A percentile compares a stretch with the other conserved stretches of the same genome.
Evolutionary conservation across 92 coral and sea anemone species (phyloP).

Genomic region (Anthopleura xanthogrammica): DNA sequence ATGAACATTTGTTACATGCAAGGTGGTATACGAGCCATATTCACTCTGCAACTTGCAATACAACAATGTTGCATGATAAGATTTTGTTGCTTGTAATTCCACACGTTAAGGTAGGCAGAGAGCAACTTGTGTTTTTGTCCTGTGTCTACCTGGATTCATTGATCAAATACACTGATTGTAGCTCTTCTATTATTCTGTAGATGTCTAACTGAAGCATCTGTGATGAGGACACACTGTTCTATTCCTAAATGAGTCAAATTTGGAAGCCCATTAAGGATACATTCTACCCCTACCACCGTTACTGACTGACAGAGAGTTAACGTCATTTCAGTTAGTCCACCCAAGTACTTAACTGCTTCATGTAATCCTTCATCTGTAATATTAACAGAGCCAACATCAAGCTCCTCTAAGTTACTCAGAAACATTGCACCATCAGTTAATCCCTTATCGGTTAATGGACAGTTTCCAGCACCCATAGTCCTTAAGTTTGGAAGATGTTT

Average conservation of each 20-base stretch:
- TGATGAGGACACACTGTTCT: constrained; percentile 71
- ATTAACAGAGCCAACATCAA: constrained; percentile 81
- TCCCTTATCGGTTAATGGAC: constrained; percentile 79
- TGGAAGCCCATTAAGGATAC: constrained; percentile 64
- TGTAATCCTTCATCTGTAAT: constrained; percentile 79
- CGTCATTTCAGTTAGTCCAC: constrained; percentile 81
- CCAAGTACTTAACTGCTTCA: constrained; percentile 60
- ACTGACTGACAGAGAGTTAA: constrained; percentile 64
- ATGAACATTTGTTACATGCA: too few species aligned
- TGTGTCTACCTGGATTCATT: background rate
- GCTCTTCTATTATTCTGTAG: constrained; percentile 60
- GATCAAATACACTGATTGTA: constrained; percentile 63
- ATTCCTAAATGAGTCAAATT: constrained; percentile 86
- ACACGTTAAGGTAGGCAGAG: too few species aligned
- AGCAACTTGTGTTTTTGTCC: too few species aligned
- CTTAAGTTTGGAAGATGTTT: constrained; percentile 68
- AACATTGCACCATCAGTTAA: constrained; percentile 61
- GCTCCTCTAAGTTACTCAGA: constrained; percentile 70
- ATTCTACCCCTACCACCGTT: constrained; percentile 64
- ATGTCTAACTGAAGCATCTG: constrained; percentile 64
- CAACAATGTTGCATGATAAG: too few species aligned
- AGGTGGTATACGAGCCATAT: too few species aligned
- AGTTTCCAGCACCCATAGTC: constrained; percentile 83
- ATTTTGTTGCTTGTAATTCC: too few species aligned
- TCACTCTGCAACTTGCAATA: too few species aligned